A percentile compares a stretch with the other conserved stretches of the same genome.
Evolutionary conservation across 1,140 invertebrate genomes (phyloP).

Genomic region (Leptonema lineaticorne): DNA sequence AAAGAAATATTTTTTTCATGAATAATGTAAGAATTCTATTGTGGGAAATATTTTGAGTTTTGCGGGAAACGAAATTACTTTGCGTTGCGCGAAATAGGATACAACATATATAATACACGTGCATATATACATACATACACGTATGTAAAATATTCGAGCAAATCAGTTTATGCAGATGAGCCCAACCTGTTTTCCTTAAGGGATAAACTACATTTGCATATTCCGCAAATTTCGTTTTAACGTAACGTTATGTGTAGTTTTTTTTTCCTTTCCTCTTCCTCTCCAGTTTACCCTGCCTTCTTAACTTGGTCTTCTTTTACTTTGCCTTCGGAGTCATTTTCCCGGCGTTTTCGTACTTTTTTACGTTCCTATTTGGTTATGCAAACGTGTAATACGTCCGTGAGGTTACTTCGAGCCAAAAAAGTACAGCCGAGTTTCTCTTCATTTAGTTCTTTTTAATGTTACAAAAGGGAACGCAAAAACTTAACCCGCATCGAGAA

Average conservation of each 20-base stretch:
- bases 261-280: background rate
- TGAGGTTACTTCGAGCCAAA: constrained; percentile 2
- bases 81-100: constrained; percentile 16
- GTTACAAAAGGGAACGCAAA: background rate
- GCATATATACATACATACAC: no score
- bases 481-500: background rate
- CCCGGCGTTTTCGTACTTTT: constrained; percentile 14
- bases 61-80: constrained; percentile 17
- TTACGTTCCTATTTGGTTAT: constrained; percentile 19
- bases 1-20: no score
- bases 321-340: constrained; percentile 10
- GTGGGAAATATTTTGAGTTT: no score
- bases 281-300: background rate
- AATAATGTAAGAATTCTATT: no score
- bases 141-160: constrained; percentile 21
- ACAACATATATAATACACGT: constrained; percentile 1
- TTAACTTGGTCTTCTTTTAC: background rate
- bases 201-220: constrained; percentile 26
- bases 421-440: constrained; percentile 1
- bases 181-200: constrained; percentile 11
- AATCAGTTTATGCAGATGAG: constrained; percentile 22
- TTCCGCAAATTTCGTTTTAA: constrained; percentile 25
- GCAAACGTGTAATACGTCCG: constrained; percentile 17
- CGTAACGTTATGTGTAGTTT: constrained; percentile 15
- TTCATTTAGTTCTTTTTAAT: constrained; percentile 20